Conservation (phyloP, 2,113 vertebrate species). For the Nibea coibor region DNA sequence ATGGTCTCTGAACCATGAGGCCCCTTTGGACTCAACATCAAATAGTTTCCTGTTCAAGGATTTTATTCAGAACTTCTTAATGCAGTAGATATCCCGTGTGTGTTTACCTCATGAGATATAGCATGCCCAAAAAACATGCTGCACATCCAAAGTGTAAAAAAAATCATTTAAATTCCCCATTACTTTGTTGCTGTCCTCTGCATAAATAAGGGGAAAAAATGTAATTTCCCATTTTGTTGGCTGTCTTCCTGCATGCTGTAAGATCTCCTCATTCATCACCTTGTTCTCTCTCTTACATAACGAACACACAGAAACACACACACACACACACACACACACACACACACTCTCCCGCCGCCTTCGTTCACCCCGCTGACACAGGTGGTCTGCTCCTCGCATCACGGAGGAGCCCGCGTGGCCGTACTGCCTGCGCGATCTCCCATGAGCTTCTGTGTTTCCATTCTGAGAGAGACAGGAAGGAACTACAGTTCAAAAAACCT, state of each 20-base stretch:
- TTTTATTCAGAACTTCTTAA: conserved; percentile 67
- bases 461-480: conserved; percentile 54
- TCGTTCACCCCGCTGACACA: conserved; percentile 55
- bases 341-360: conserved; percentile 18
- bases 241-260: conserved; percentile 47
- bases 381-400: conserved; percentile 67
- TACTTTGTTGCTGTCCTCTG: conserved; percentile 60
- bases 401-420: conserved; percentile 48
- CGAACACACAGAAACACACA: conserved; percentile 41
- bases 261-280: conserved; percentile 70
- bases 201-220: conserved; percentile 61
- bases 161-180: conserved; percentile 44
- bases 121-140: conserved; percentile 50
- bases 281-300: conserved; percentile 53
- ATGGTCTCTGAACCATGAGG: conserved; percentile 54
- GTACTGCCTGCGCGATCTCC: conserved; percentile 53
- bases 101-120: conserved; percentile 50
- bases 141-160: conserved; percentile 57
- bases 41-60: conserved; percentile 66
- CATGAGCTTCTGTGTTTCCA: conserved; percentile 61
- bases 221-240: conserved; percentile 54
- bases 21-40: conserved; percentile 68
- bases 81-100: conserved; percentile 39
- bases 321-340: conserved; percentile 21
- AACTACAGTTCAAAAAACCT: conserved; percentile 58